Conservation (phyloP, 1,140 invertebrate species). For the Trissolcus basalis region DNA sequence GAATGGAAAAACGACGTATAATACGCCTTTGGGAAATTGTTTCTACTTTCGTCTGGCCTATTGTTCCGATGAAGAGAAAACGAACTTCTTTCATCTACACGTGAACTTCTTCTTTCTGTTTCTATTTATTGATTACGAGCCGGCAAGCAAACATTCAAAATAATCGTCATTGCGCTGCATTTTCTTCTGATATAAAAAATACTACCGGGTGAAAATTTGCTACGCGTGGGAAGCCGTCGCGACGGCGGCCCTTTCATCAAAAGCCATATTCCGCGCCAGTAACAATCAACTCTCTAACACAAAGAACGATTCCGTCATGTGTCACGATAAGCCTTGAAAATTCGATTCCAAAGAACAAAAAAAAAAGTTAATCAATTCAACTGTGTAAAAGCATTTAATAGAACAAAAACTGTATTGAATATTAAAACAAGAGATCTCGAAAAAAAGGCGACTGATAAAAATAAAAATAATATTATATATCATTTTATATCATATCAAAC, state of each 20-base stretch:
- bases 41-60: background rate
- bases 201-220: slow-evolving; percentile 45
- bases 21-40: background rate
- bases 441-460: too few species aligned
- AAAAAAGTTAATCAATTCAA: too few species aligned
- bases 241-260: slow-evolving; percentile 28
- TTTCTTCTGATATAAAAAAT: slow-evolving; percentile 42
- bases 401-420: too few species aligned
- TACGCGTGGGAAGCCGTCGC: slow-evolving; percentile 56
- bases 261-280: slow-evolving; percentile 35
- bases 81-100: too few species aligned
- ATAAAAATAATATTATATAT: too few species aligned
- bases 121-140: background rate
- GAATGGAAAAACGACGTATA: background rate
- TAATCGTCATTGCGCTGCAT: slow-evolving; percentile 18
- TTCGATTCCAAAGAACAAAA: too few species aligned
- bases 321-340: too few species aligned
- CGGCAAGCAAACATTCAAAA: background rate
- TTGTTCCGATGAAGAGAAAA: background rate
- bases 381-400: too few species aligned
- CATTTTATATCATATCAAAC: too few species aligned
- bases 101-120: too few species aligned
- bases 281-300: slow-evolving; percentile 49
- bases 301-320: slow-evolving; percentile 37
- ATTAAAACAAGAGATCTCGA: too few species aligned